Percentiles rank a stretch among this genome's conserved stretches.
Conservation (phyloP, 2,888 invertebrate species). For the Punctoribates punctum region DNA sequence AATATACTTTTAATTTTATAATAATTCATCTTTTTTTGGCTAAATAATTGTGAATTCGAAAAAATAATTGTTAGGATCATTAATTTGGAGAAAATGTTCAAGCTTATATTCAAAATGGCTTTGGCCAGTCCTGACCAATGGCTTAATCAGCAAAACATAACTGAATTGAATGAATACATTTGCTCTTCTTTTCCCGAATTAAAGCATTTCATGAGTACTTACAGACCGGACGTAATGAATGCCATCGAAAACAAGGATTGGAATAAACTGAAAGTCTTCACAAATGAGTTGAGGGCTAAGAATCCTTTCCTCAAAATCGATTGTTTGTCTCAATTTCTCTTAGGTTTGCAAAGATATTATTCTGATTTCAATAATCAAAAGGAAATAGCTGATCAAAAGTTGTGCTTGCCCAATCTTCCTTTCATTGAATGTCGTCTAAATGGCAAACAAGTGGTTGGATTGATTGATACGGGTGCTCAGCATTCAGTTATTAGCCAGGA, state of each 20-base stretch:
- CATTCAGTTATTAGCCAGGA: neutral
- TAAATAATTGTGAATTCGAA: no score
- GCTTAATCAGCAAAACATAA: no score
- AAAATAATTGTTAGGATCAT: no score
- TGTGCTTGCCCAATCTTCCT: neutral
- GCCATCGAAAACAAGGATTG: neutral
- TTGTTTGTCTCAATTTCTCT: neutral
- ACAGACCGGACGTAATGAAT: neutral
- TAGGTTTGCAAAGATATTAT: neutral
- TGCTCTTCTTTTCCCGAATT: no score
- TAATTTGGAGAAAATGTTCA: no score
- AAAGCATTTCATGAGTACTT: neutral
- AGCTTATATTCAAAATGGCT: no score
- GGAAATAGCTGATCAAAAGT: neutral
- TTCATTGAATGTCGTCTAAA: slow-evolving; percentile 11
- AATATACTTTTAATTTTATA: no score
- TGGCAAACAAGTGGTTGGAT: neutral
- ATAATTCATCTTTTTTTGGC: no score
- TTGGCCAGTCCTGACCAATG: no score
- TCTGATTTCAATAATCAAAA: neutral
- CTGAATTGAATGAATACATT: no score
- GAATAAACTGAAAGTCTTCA: neutral
- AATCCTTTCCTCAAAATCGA: neutral
- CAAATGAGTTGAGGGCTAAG: neutral
- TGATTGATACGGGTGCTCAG: slow-evolving; percentile 4